Percentiles rank a stretch among this genome's conserved stretches.
These are phyloP conservation scores for Platysteira castanea DNA, from an alignment of 2,113 vertebrate genomes.

Conservation along the genomic window DNA sequence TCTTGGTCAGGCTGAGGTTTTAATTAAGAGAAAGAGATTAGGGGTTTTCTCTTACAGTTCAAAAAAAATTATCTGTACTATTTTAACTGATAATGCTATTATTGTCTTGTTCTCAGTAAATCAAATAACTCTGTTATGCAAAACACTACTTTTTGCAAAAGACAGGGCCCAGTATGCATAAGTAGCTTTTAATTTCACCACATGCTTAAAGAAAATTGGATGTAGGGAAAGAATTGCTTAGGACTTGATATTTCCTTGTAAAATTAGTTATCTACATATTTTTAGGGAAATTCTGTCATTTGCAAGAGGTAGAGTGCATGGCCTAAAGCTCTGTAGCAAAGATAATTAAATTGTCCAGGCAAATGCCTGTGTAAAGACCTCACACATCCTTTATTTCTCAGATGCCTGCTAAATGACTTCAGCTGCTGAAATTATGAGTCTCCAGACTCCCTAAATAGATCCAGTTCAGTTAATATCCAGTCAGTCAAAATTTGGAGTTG, in stretches of 20 bases:
- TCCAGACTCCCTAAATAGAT: not conserved
- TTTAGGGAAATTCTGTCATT: not conserved
- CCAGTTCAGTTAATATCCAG: not conserved
- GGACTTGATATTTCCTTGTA: not conserved
- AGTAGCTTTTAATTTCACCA: not conserved
- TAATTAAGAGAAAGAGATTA: not conserved
- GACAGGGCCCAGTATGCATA: rapidly evolving
- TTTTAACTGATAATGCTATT: not conserved
- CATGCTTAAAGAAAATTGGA: not conserved
- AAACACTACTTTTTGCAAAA: not conserved
- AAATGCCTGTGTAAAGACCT: not conserved
- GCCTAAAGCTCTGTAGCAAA: not conserved
- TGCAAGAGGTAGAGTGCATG: not conserved
- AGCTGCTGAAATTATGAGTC: not conserved
- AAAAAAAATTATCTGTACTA: not conserved
- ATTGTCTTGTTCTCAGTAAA: not conserved
- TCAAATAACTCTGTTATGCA: not conserved
- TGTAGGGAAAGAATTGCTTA: not conserved
- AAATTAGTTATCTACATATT: not conserved
- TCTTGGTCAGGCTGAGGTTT: not conserved
- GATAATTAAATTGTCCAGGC: not conserved
- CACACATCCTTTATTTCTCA: not conserved
- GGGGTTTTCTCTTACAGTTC: rapidly evolving
- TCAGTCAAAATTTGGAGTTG: not conserved
- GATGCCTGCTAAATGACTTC: not conserved